These are phyloP conservation scores for Euzophera pinguis DNA, from an alignment of 2,888 invertebrate species.

Conservation along the genomic window DNA sequence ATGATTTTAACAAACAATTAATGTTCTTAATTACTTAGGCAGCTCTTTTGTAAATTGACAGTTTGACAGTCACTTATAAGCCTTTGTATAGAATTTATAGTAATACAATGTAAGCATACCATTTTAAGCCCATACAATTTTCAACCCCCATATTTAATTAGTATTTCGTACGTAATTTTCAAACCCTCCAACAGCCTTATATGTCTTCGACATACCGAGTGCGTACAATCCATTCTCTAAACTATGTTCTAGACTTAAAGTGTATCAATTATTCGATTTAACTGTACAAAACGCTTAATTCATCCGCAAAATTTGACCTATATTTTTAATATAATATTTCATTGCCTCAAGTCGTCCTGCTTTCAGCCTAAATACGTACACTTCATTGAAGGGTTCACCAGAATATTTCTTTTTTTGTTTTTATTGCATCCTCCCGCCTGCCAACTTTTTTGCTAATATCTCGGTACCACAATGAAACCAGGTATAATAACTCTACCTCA, in stretches of 20 bases:
- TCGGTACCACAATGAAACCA: no score
- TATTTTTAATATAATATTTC: constrained; percentile 43
- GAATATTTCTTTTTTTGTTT: constrained; percentile 24
- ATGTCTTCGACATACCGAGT: constrained; percentile 28
- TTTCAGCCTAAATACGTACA: constrained; percentile 75
- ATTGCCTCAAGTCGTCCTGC: constrained; percentile 43
- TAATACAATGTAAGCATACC: no score
- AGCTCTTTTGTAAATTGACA: background rate
- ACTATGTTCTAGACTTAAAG: constrained; percentile 62
- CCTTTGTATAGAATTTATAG: no score
- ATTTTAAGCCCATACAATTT: no score
- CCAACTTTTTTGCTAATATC: constrained; percentile 37
- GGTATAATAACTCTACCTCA: no score
- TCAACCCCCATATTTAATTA: no score
- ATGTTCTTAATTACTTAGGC: background rate
- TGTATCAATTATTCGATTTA: constrained; percentile 60
- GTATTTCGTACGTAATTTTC: no score
- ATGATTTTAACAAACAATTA: no score
- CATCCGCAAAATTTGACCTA: constrained; percentile 71
- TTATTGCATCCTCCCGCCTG: constrained; percentile 75
- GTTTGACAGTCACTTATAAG: background rate
- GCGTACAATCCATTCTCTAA: constrained; percentile 52
- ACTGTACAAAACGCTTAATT: constrained; percentile 75
- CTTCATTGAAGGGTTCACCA: constrained; percentile 69
- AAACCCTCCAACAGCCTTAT: no score